Evolutionary conservation across 2,888 invertebrate genomes (phyloP).

Genomic region (Drosophila quinaria): DNA sequence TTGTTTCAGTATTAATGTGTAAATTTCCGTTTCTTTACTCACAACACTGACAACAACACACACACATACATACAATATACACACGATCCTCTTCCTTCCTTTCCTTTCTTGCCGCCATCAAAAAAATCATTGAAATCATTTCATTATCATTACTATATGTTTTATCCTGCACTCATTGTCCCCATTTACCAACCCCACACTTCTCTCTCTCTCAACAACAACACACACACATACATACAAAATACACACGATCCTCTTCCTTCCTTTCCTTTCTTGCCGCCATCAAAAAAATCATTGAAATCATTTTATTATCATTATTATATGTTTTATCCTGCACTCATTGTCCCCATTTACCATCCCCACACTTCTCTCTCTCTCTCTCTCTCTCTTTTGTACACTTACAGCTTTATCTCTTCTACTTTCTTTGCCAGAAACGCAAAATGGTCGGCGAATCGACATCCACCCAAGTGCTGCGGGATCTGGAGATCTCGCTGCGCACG

Average conservation of each 20-base stretch:
- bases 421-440: constrained; percentile 95
- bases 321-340: constrained; percentile 32
- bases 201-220: constrained; percentile 47
- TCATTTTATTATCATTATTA: constrained; percentile 28
- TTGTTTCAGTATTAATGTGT: constrained; percentile 77
- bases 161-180: constrained; percentile 23
- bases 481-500: constrained; percentile 99
- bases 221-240: constrained; percentile 46
- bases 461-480: constrained; percentile 98
- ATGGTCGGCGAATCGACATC: constrained; percentile 99
- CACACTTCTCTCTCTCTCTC: constrained; percentile 41
- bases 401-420: constrained; percentile 86
- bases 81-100: constrained; percentile 26
- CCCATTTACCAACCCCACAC: constrained; percentile 29
- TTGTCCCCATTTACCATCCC: constrained; percentile 29
- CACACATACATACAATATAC: constrained; percentile 44
- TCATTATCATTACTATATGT: constrained; percentile 36
- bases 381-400: constrained; percentile 79
- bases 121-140: constrained; percentile 33
- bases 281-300: constrained; percentile 33
- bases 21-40: constrained; percentile 79
- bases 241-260: constrained; percentile 31
- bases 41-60: constrained; percentile 72
- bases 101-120: constrained; percentile 16
- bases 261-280: constrained; percentile 19